Conservation (phyloP, 2,888 invertebrate genomes). For the Tachina grossa region DNA sequence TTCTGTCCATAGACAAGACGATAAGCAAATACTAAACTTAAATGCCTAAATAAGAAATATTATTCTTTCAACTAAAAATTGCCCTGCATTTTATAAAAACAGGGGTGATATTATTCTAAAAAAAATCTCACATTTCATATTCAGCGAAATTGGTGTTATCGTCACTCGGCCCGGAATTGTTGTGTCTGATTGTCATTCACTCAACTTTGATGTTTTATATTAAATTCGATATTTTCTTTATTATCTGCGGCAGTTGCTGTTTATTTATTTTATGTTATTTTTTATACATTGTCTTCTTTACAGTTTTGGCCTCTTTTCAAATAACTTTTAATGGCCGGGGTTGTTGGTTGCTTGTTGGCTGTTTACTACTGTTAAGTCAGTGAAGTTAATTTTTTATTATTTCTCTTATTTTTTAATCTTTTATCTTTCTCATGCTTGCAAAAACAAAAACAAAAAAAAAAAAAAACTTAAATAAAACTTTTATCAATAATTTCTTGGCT, state of each 20-base stretch:
- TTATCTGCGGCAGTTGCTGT: constrained; percentile 22
- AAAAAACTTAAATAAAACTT: background rate
- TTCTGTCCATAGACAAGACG: too few relatives aligned
- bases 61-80: too few relatives aligned
- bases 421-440: background rate
- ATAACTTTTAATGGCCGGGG: constrained; percentile 59
- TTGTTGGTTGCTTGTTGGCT: constrained; percentile 53
- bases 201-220: constrained; percentile 16
- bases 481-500: constrained; percentile 56
- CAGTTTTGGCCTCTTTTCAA: constrained; percentile 42
- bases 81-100: too few relatives aligned
- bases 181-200: constrained; percentile 50
- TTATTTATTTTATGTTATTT: constrained; percentile 14
- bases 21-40: too few relatives aligned
- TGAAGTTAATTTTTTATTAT: constrained; percentile 43
- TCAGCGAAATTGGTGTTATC: constrained; percentile 36
- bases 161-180: constrained; percentile 14
- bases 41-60: too few relatives aligned
- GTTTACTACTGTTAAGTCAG: constrained; percentile 50
- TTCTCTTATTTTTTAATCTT: background rate
- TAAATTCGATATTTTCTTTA: background rate
- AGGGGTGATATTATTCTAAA: too few relatives aligned
- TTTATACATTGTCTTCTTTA: background rate
- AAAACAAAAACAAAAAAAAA: background rate
- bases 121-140: too few relatives aligned